Base-by-base conservation (phyloP, 2,113 vertebrate genomes). In the Pedionomus torquatus region DNA sequence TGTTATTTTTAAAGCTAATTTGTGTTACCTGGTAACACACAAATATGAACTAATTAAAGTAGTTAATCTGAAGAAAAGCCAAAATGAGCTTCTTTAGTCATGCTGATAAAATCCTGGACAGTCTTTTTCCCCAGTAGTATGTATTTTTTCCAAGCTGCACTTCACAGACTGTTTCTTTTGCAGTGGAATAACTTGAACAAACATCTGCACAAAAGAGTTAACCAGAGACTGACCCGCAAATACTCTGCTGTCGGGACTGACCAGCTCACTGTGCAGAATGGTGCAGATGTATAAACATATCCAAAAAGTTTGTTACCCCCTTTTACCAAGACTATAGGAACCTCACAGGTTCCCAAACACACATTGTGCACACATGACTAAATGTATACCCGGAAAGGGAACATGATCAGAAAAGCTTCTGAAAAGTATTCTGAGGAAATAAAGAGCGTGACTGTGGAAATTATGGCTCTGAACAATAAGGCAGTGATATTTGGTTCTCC, bases 261-360 rank as follows among this genome's bases (percentile, higher is more conserved):
- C 28, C 26, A 79, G 65, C 39, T 54, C 72, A 3, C 2, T 16
- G 51, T n/a, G 19, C n/a, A 12, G 19, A 10, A 21, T 6, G 1
- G 5, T 26, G 61, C 54, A 13, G 17, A 17, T 1, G 0, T 3
- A 21, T 10, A 30, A 31, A 25, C 44, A 54, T 0, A 6, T 19
- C 35, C 18, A 8, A 21, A 6, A 39, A 20, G 37, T 20, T 65
- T 64, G 66, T 14, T 17, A 44, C 19, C 8, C 17, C 24, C 17
- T 72, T 51, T 21, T 26, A 68, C 33, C 61, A 20, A 64, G 84
- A 10, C 48, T 19, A 13, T 0, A 17, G 55, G n/a, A n/a, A n/a
- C 55, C 33, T 80, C 77, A 9, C 7, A 10, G 49, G 19, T 48
- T 63, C 35, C 43, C 74, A 74, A 39, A 51, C 13, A 18, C 4